Evolutionary conservation across 2,888 invertebrate species (phyloP).

Genomic region (Blera fallax): DNA sequence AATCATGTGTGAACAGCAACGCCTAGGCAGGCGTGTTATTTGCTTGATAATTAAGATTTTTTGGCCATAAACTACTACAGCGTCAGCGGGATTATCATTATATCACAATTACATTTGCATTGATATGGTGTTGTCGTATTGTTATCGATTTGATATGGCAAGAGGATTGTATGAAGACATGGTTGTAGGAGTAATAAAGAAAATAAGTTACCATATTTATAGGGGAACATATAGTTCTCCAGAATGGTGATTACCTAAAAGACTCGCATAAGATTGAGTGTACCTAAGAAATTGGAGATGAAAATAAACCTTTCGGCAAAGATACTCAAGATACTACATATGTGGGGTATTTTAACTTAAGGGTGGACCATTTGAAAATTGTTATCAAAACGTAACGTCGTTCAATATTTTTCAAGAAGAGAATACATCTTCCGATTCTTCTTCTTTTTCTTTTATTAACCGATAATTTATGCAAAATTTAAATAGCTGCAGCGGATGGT

Average conservation of each 20-base stretch:
- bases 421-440: too few relatives aligned
- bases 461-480: too few relatives aligned
- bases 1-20: conserved; percentile 49
- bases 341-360: too few relatives aligned
- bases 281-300: neutral
- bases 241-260: neutral
- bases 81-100: conserved; percentile 9
- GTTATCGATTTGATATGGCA: neutral
- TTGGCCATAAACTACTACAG: conserved; percentile 14
- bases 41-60: conserved; percentile 21
- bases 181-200: neutral
- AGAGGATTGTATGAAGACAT: neutral
- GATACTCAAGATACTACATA: too few relatives aligned
- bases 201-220: neutral
- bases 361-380: too few relatives aligned
- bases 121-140: neutral
- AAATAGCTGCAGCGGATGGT: too few relatives aligned
- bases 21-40: too few relatives aligned
- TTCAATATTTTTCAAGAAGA: too few relatives aligned
- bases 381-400: too few relatives aligned
- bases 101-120: conserved; percentile 18
- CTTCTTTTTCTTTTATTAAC: too few relatives aligned
- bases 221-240: neutral
- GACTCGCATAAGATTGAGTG: neutral
- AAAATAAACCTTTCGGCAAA: too few relatives aligned